phyloP scores from a whole-genome alignment of 2,797 vertebrate species.

The Anabas testudineus region DNA sequence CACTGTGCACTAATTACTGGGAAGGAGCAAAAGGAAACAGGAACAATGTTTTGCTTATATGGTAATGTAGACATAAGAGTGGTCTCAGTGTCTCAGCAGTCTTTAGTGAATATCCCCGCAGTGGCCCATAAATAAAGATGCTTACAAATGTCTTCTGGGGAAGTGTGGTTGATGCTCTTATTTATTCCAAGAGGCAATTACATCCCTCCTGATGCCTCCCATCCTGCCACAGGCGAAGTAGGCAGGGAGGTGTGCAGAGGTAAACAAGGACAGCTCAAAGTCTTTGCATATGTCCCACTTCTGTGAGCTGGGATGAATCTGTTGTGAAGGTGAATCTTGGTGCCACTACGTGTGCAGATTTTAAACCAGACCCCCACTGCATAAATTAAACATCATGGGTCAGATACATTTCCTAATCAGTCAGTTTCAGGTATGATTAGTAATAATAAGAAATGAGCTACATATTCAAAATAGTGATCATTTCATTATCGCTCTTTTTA shows the following conservation, averaged over 20 bases:
- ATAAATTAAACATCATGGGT: constrained; percentile 27
- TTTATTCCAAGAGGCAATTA: constrained; percentile 75
- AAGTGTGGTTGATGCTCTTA: constrained; percentile 54
- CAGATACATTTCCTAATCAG: constrained; percentile 4
- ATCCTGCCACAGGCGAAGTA: constrained; percentile 66
- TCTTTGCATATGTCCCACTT: constrained; percentile 65
- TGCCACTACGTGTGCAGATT: constrained; percentile 57
- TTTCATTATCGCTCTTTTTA: neutral
- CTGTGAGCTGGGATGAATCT: constrained; percentile 59
- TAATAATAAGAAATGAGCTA: constrained; percentile 1
- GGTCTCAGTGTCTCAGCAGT: constrained; percentile 49
- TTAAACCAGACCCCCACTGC: constrained; percentile 23
- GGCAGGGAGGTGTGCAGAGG: constrained; percentile 53
- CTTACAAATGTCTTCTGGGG: constrained; percentile 45
- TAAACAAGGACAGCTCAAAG: constrained; percentile 81
- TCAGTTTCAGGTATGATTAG: constrained; percentile 6
- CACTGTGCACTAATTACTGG: neutral
- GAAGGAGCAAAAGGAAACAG: constrained; percentile 1
- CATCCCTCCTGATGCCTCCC: constrained; percentile 56
- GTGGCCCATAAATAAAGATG: constrained; percentile 57
- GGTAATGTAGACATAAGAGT: neutral
- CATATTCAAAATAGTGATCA: neutral
- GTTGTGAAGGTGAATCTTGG: constrained; percentile 73
- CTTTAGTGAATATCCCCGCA: constrained; percentile 49
- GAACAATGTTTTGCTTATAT: neutral